Evolutionary conservation across 2,113 vertebrate species (phyloP), one percentile per base, ranked within the genome.

Genomic region (Cygnus buccinator): DNA sequence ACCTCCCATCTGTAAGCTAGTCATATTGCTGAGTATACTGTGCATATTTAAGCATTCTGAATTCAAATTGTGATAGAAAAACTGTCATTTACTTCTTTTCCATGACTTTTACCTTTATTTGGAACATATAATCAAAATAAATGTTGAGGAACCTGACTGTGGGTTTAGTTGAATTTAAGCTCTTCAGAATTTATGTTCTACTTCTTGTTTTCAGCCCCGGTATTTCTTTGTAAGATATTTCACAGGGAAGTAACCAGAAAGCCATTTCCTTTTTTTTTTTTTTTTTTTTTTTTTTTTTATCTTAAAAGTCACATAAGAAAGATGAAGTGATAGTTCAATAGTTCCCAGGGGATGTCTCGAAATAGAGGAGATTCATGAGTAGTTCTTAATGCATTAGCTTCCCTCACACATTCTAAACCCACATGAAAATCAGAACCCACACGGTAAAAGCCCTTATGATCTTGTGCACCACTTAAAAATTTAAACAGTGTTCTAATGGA

Each of bases 261-360:
- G 78, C 3, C 3, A 55, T 91, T 96, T 87, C 35, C 17, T 50
- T 23, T 50, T 50, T 48, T 50, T 13, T 23, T 22, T 10, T 23
- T 11, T 11, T 22, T 22, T 11, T 22, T 39, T 93, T 33, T 62
- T 88, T 33, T n/a, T 5, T 41, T 17, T 54, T 68, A 93, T 97
- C 87, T 97, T 97, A 77, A 94, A 96, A 97, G 84, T 98, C 57
- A 15, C 63, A 41, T 96, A 97, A 97, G 94, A 97, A 98, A 97
- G 93, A 98, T 93, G 94, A 97, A 98, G 95, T 97, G 91, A 89
- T 39, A 39, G 39, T 39, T 86, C 93, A 93, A 91, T 92, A 89
- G 70, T 57, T 97, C 94, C 93, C 92, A 65, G 43, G 59, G 62
- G 29, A 95, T 93, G 55, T 72, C 87, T 73, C 70, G 86, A 96